Evolutionary conservation across 2,797 vertebrate genomes (phyloP).

Genomic region (Rhinella marina): DNA sequence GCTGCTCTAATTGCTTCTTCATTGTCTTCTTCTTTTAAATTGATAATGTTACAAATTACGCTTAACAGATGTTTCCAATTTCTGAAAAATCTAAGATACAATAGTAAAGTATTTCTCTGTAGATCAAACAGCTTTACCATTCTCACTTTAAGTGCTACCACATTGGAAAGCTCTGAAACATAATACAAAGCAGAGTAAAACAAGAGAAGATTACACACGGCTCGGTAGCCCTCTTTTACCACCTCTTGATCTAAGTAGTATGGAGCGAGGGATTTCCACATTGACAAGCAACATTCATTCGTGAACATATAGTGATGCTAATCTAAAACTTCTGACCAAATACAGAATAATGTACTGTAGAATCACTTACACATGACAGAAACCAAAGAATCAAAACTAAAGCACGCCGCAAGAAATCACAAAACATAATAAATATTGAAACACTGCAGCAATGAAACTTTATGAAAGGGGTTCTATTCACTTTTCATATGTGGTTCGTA

Average conservation of each 20-base stretch:
- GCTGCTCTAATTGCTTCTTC: constrained; percentile 50
- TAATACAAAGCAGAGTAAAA: constrained; percentile 50
- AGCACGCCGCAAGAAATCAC: not conserved
- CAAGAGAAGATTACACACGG: constrained; percentile 26
- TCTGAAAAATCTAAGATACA: constrained; percentile 41
- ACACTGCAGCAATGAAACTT: not conserved
- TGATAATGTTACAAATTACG: constrained; percentile 56
- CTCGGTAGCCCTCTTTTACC: constrained; percentile 32
- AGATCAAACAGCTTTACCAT: constrained; percentile 59
- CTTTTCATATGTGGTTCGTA: not conserved
- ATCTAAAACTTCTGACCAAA: constrained; percentile 46
- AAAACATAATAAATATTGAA: not conserved
- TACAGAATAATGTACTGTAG: not conserved
- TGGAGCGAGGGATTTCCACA: constrained; percentile 8
- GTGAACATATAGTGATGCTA: constrained; percentile 22
- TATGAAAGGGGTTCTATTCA: not conserved
- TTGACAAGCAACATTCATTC: constrained; percentile 26
- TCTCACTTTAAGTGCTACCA: constrained; percentile 61
- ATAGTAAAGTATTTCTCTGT: constrained; percentile 43
- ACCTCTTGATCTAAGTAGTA: constrained; percentile 37
- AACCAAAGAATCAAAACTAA: not conserved
- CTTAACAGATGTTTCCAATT: constrained; percentile 58
- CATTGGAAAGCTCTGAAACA: constrained; percentile 45
- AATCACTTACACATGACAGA: not conserved
- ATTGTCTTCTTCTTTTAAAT: constrained; percentile 60